Percentiles rank a stretch among this genome's conserved stretches.
These are phyloP conservation scores for Antitype chi DNA, from an alignment of 2,888 invertebrate species.

Conservation along the genomic window DNA sequence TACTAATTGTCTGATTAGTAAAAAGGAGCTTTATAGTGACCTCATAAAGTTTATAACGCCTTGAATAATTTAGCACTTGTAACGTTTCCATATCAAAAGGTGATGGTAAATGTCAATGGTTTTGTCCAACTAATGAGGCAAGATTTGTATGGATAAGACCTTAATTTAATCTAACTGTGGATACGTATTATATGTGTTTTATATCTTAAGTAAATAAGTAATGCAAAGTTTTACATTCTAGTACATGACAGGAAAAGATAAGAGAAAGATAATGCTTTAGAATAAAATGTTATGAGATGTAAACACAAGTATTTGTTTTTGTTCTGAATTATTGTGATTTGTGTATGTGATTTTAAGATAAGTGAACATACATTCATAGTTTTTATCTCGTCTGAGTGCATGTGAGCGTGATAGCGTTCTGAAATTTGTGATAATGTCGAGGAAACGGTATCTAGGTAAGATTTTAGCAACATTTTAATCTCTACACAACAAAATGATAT, in stretches of 20 bases:
- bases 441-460: neutral
- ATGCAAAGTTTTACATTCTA: neutral
- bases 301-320: slow-evolving; percentile 23
- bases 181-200: neutral
- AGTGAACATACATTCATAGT: slow-evolving; percentile 19
- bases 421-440: slow-evolving; percentile 37
- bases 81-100: slow-evolving; percentile 62
- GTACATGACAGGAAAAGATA: slow-evolving; percentile 2
- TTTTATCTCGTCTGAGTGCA: slow-evolving; percentile 36
- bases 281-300: neutral
- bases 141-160: slow-evolving; percentile 68
- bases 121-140: slow-evolving; percentile 87
- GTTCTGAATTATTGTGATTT: slow-evolving; percentile 15
- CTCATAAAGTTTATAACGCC: neutral
- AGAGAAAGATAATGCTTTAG: neutral
- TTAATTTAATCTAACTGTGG: neutral
- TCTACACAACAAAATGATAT: neutral
- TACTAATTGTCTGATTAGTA: neutral
- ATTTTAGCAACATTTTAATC: slow-evolving; percentile 7
- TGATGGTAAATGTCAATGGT: slow-evolving; percentile 88
- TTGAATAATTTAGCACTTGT: slow-evolving; percentile 48
- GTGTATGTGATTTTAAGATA: slow-evolving; percentile 40
- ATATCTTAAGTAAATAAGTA: neutral
- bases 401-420: slow-evolving; percentile 19
- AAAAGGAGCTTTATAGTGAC: slow-evolving; percentile 38